Base-by-base conservation (phyloP, 2,888 invertebrate species). In the Platycnemis pennipes region DNA sequence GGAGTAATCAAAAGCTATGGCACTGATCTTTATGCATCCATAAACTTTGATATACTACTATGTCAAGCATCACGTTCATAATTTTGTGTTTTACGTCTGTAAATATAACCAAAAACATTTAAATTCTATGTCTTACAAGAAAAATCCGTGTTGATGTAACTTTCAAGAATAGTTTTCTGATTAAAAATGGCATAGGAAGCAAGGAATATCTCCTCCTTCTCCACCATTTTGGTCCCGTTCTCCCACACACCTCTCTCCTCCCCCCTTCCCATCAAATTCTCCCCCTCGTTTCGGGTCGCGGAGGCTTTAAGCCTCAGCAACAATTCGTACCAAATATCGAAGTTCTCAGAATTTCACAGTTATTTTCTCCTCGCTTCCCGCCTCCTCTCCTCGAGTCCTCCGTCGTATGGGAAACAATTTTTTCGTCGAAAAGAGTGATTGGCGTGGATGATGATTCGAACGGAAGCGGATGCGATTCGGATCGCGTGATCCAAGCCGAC, bases 361-460 rank as follows among this genome's bases (percentile, higher is more conserved):
- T 37, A n/a, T 77, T 37, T 77, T 77, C 77, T 16, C 37, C 77
- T 77, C 77, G 37, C 37, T 63, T 63, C 77, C 31, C 63, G 26
- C 53, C 56, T 26, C 31, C 37, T 89, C 45, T 91, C 91, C 91
- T 91, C 91, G 63, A 91, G 44, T 91, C 53, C 89, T 37, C 42
- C 53, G 37, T 89, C 91, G 63, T 56, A 91, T 91, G 91, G 63
- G 91, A 91, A 63, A 91, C 69, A 63, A 91, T 91, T 91, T 69
- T 89, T 91, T 91, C 91, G 63, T 91, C 91, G 91, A n/a, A 63
- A 69, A 63, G 91, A 91, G 63, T 91, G 91, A 91, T 91, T 91
- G 91, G 91, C 56, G 91, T 44, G 63, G 91, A 91, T 91, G 91
- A 91, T 91, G 91, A 91, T 91, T 91, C 91, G 91, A 91, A 91